Percentiles rank a stretch among this genome's conserved stretches.
Conservation (phyloP, 2,113 vertebrate genomes). For the Poeciliopsis occidentalis region DNA sequence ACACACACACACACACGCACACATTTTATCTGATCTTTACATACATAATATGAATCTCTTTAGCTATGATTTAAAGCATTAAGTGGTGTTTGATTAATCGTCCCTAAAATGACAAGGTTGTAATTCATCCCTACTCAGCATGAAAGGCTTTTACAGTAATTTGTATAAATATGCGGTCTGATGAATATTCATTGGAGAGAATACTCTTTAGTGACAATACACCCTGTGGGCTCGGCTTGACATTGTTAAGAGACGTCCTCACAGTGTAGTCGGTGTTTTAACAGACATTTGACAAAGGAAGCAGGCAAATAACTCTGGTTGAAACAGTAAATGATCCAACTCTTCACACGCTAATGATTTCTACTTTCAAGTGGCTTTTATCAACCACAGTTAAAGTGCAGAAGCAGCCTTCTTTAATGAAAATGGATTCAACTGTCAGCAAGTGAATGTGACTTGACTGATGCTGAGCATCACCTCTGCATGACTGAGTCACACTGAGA, state of each 20-base stretch:
- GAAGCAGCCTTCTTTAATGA: slow-evolving; percentile 62
- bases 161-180: slow-evolving; percentile 55
- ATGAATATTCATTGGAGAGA: slow-evolving; percentile 68
- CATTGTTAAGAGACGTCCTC: slow-evolving; percentile 53
- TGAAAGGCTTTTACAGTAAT: slow-evolving; percentile 63
- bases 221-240: slow-evolving; percentile 37
- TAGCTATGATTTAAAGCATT: slow-evolving; percentile 23
- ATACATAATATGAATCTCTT: slow-evolving; percentile 38
- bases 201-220: slow-evolving; percentile 49
- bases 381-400: slow-evolving; percentile 61
- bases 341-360: slow-evolving; percentile 49
- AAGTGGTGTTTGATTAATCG: slow-evolving; percentile 48
- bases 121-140: slow-evolving; percentile 23
- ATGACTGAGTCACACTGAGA: slow-evolving; percentile 40
- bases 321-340: slow-evolving; percentile 44
- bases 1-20: slow-evolving; percentile 31
- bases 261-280: slow-evolving; percentile 16
- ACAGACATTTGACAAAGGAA: slow-evolving; percentile 45
- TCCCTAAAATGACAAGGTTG: slow-evolving; percentile 29
- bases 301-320: slow-evolving; percentile 42
- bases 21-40: slow-evolving; percentile 1
- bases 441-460: slow-evolving; percentile 58
- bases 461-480: slow-evolving; percentile 65
- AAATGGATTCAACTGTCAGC: slow-evolving; percentile 59
- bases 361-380: slow-evolving; percentile 60